A percentile compares a stretch with the other conserved stretches of the same genome.
Evolutionary conservation across 1,140 invertebrate species (phyloP).

Genomic region (Trichoplusia ni): DNA sequence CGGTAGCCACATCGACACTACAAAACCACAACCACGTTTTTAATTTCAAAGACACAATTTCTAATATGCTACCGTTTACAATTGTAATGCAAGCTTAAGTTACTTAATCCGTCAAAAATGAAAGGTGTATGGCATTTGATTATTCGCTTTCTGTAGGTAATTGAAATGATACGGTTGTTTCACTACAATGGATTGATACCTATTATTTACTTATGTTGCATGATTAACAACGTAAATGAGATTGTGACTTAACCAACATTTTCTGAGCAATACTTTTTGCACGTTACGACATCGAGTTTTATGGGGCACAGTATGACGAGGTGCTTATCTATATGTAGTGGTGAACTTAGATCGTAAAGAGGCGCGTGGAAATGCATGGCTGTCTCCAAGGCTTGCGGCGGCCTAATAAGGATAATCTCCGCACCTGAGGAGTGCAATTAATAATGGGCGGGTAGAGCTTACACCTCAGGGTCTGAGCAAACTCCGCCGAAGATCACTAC

Average conservation of each 20-base stretch:
- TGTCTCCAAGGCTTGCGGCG: slow-evolving; percentile 58
- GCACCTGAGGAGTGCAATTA: slow-evolving; percentile 76
- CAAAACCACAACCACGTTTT: slow-evolving; percentile 49
- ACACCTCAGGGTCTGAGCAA: slow-evolving; percentile 33
- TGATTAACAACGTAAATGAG: slow-evolving; percentile 39
- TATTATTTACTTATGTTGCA: slow-evolving; percentile 41
- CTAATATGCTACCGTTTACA: slow-evolving; percentile 32
- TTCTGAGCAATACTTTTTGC: slow-evolving; percentile 18
- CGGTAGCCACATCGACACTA: slow-evolving; percentile 38
- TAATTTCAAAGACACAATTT: slow-evolving; percentile 63
- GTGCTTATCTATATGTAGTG: background rate
- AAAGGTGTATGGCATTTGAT: slow-evolving; percentile 46
- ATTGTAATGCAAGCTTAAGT: slow-evolving; percentile 40
- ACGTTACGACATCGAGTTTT: slow-evolving; percentile 15
- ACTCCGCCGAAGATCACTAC: slow-evolving; percentile 36
- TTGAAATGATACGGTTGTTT: slow-evolving; percentile 52
- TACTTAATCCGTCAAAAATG: slow-evolving; percentile 70
- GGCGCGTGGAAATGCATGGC: slow-evolving; percentile 50
- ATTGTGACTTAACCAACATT: slow-evolving; percentile 28
- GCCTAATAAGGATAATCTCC: slow-evolving; percentile 71
- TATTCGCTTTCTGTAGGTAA: slow-evolving; percentile 45
- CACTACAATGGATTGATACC: slow-evolving; percentile 41
- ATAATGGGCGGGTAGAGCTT: slow-evolving; percentile 64
- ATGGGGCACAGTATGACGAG: background rate
- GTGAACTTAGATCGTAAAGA: slow-evolving; percentile 14